These are phyloP conservation scores for Misgurnus mizolepis DNA, from an alignment of 2,113 vertebrate genomes.

Conservation along the genomic window DNA sequence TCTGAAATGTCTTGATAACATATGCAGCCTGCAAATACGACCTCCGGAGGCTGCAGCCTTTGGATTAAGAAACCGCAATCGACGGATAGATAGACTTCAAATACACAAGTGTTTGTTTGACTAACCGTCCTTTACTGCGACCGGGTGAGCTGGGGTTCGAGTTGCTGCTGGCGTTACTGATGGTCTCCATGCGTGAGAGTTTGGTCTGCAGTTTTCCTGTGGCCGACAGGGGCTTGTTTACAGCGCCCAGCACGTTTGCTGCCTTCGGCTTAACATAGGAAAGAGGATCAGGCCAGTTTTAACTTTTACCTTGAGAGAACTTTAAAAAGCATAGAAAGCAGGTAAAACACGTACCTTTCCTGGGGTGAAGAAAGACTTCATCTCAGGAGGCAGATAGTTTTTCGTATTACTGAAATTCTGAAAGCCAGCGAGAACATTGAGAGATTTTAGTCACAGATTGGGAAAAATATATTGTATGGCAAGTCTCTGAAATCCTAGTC, in stretches of 20 bases:
- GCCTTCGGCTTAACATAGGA: constrained; percentile 86
- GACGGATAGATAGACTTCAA: no score
- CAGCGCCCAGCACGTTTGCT: constrained; percentile 93
- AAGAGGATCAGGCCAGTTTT: not conserved
- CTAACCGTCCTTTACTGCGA: constrained; percentile 90
- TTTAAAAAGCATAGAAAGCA: not conserved
- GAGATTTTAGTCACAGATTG: not conserved
- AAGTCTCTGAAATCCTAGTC: not conserved
- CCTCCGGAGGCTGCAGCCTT: no score
- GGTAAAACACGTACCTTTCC: constrained; percentile 82
- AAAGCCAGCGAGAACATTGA: constrained; percentile 33
- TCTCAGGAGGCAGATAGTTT: constrained; percentile 96
- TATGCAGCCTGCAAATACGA: no score
- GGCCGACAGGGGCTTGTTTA: constrained; percentile 95
- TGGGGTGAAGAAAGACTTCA: constrained; percentile 96
- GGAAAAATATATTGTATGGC: not conserved
- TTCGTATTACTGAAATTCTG: constrained; percentile 99
- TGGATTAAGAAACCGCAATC: no score
- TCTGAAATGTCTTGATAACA: no score
- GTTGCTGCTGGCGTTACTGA: constrained; percentile 94
- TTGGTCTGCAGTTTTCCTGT: constrained; percentile 97
- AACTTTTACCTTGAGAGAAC: no score
- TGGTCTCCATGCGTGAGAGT: constrained; percentile 95
- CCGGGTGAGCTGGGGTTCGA: constrained; percentile 96
- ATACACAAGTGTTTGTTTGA: not conserved